Percentiles rank a stretch among this genome's conserved stretches.
phyloP scores from a whole-genome alignment of 2,888 invertebrate genomes.

The Sisyra terminalis region DNA sequence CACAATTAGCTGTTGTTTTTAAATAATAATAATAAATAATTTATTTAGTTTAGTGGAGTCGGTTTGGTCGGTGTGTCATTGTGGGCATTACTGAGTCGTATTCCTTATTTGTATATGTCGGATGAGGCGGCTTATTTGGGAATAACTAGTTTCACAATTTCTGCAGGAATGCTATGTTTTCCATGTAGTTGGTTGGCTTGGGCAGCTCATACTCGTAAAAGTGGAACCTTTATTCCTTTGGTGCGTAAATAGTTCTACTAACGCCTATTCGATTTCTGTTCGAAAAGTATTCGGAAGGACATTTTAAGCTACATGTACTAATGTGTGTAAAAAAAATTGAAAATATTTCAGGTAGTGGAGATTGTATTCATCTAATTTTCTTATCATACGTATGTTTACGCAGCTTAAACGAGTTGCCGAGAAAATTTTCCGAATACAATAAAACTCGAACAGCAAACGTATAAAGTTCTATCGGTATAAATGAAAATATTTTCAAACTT shows the following conservation, averaged over 20 bases:
- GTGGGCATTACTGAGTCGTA: constrained; percentile 12
- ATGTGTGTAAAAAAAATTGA: background rate
- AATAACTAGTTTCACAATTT: constrained; percentile 11
- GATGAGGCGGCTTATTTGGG: constrained; percentile 11
- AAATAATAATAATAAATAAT: background rate
- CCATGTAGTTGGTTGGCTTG: constrained; percentile 14
- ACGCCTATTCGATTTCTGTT: background rate
- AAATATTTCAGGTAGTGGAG: too few species aligned
- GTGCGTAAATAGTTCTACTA: constrained; percentile 9
- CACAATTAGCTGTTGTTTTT: background rate
- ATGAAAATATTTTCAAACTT: background rate
- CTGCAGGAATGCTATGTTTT: constrained; percentile 12
- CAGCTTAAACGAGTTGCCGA: too few species aligned
- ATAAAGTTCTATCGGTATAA: too few species aligned
- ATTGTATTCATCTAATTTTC: too few species aligned
- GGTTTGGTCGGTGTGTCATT: constrained; percentile 10
- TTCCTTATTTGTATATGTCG: constrained; percentile 13
- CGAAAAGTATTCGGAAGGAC: too few species aligned
- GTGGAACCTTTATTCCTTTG: constrained; percentile 13
- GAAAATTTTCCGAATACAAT: too few species aligned
- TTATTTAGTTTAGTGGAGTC: constrained; percentile 11
- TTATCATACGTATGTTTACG: too few species aligned
- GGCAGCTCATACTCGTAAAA: constrained; percentile 12
- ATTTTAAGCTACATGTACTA: background rate
- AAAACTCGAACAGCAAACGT: too few species aligned